Conservation (phyloP, 1,140 invertebrate genomes). For the Drosophila nigromelanica region DNA sequence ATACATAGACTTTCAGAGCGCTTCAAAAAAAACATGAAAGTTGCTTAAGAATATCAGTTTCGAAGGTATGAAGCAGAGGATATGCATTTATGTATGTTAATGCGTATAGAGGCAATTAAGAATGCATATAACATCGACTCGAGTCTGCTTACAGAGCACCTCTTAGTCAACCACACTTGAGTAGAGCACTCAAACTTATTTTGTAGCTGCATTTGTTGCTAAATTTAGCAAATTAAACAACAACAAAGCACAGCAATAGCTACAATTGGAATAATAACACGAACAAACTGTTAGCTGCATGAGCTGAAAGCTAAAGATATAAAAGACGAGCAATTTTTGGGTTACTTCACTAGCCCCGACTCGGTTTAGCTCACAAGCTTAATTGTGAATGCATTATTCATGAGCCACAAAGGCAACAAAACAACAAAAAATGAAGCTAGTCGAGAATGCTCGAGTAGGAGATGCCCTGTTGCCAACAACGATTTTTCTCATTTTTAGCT, state of each 20-base stretch:
- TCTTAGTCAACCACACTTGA: neutral
- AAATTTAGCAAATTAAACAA: constrained; percentile 70
- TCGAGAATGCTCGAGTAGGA: no score
- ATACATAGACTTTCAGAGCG: no score
- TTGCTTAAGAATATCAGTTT: no score
- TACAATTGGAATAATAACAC: constrained; percentile 14
- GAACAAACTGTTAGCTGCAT: constrained; percentile 24
- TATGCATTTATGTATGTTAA: no score
- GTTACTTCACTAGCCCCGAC: constrained; percentile 15
- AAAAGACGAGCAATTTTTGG: constrained; percentile 14
- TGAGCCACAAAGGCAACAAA: constrained; percentile 51
- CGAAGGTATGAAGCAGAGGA: no score
- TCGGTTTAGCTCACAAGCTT: constrained; percentile 38
- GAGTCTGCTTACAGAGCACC: neutral
- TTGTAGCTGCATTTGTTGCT: constrained; percentile 43
- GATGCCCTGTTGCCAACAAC: no score
- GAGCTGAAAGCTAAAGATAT: constrained; percentile 34
- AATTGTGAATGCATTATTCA: constrained; percentile 81
- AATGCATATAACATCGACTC: no score
- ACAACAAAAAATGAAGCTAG: constrained; percentile 10
- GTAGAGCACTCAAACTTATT: neutral
- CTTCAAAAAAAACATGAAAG: no score
- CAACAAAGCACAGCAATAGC: constrained; percentile 28
- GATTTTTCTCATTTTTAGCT: no score
- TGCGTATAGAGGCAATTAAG: no score